These are phyloP conservation scores for Chromobotia macracanthus DNA, from an alignment of 2,797 vertebrate species.

Conservation along the genomic window DNA sequence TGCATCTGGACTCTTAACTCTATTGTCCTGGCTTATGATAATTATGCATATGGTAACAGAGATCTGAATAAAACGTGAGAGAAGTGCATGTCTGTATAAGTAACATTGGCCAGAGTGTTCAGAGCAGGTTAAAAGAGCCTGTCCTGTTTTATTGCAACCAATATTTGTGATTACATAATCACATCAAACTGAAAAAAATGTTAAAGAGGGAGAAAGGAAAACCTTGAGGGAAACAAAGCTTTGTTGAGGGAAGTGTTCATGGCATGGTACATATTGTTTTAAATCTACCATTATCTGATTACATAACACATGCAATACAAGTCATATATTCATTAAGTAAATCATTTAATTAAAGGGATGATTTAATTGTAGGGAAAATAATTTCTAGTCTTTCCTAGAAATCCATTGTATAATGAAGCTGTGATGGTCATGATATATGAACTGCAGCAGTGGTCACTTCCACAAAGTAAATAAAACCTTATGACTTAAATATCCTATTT, in stretches of 20 bases:
- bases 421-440: no score
- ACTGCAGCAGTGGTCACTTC: no score
- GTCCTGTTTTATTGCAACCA: not conserved
- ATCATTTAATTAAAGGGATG: no score
- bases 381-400: no score
- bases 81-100: not conserved
- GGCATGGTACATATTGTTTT: no score
- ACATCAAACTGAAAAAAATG: not conserved
- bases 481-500: not conserved
- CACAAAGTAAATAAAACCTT: no score
- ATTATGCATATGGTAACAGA: constrained; percentile 20
- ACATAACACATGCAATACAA: no score
- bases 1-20: constrained; percentile 28
- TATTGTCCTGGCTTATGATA: not conserved
- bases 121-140: not conserved
- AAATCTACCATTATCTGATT: no score
- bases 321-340: no score
- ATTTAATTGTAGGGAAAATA: no score
- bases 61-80: not conserved
- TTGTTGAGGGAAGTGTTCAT: not conserved
- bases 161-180: not conserved
- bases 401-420: no score
- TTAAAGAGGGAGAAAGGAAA: not conserved
- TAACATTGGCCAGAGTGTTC: constrained; percentile 9
- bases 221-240: not conserved